phyloP scores from a whole-genome alignment of 2,113 vertebrate genomes.

The Phalacrocorax pelagicus region DNA sequence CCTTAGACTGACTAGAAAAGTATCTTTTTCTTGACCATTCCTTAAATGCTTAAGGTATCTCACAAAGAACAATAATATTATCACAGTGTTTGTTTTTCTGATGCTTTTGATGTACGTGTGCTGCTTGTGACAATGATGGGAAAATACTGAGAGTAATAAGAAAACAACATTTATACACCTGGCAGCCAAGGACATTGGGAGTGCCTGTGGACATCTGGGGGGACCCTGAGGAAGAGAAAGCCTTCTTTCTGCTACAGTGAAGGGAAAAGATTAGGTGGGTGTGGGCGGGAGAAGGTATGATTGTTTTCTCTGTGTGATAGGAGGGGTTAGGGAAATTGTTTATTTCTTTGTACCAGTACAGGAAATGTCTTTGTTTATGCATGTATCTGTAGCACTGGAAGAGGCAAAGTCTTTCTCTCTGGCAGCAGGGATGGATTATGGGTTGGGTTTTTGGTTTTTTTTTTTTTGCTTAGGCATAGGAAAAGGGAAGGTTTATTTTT shows the following conservation, averaged over 20 bases:
- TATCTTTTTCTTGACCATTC: not conserved
- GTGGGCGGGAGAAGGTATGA: not conserved
- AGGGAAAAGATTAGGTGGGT: not conserved
- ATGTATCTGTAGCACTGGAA: not conserved
- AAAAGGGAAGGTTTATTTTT: not conserved
- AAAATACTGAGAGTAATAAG: not conserved
- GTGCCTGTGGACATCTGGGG: not conserved
- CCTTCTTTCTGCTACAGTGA: not conserved
- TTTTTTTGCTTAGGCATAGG: not conserved
- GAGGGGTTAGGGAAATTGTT: not conserved
- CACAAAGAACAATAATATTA: not conserved
- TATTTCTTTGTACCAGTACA: constrained; percentile 8
- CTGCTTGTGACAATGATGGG: not conserved
- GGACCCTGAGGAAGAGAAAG: not conserved
- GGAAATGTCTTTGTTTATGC: constrained; percentile 24
- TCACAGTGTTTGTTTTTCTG: not conserved
- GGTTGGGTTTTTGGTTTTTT: not conserved
- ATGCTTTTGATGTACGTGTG: not conserved
- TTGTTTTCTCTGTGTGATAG: not conserved
- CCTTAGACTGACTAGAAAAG: not conserved
- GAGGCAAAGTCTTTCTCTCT: not conserved
- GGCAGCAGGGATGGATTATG: not conserved
- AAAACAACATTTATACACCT: not conserved
- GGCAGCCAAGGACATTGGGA: not conserved
- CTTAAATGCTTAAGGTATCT: not conserved